Evolutionary conservation across 2,113 vertebrate genomes (phyloP), one percentile per base, ranked within the genome.

Genomic region (Cebidichthys violaceus): DNA sequence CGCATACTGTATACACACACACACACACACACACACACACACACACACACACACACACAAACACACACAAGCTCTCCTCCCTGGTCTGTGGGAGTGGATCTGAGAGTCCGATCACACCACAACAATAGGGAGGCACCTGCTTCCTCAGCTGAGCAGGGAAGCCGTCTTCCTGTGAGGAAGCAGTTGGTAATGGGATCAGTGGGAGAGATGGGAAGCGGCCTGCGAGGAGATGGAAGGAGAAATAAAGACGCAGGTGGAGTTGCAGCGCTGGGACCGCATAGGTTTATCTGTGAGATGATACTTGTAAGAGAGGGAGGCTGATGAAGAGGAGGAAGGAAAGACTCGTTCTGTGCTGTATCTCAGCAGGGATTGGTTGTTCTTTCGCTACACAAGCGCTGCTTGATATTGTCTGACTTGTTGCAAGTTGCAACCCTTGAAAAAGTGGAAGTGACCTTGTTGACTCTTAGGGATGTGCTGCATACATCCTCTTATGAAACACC

Each of bases 81-180:
- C 37, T 45, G 81, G 69, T 87, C 88, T 94, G 92, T 95, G 94
- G 92, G 94, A 95, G 93, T 93, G 77, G 84, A 93, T 94, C 85
- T 88, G 43, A 77, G 89, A 61, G 85, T 79, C 80, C 75, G 91
- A 93, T 95, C 92, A 90, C 94, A 94, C 82, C 81, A 82, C 86
- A 94, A 96, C 95, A 96, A 96, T 95, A 81, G 93, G 82, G 83
- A 90, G 84, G 91, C 95, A 96, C 95, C 95, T 96, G 95, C 84
- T 95, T 96, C 95, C 95, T 94, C 86, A 81, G 79, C 85, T 31
- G 82, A 79, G 79, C 70, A 82, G 85, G 90, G 90, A 88, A 92
- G 89, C 70, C 17, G 66, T 80, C 92, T 94, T 96, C 95, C 95
- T 95, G 94, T 95, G 86, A 90, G 93, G 94, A 88, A 93, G 91